phyloP scores from a whole-genome alignment of 2,797 vertebrate genomes.

The Eulemur albifrons region DNA sequence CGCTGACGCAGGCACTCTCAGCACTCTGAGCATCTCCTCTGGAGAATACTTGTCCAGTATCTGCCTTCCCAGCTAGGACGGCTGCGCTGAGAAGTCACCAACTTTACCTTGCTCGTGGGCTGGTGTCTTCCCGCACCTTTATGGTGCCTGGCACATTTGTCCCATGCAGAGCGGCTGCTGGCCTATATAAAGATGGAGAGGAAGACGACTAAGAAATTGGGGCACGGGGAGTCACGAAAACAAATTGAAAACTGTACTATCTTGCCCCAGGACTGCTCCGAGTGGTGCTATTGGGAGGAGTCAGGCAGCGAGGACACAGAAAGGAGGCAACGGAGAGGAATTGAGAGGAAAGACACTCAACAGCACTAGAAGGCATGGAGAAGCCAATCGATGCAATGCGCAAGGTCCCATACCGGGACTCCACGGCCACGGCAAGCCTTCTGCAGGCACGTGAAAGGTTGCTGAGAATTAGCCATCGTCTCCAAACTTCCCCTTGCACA shows the following conservation, averaged over 20 bases:
- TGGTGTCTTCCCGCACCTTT: neutral
- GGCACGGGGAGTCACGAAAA: neutral
- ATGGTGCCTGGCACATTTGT: neutral
- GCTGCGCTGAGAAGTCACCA: neutral
- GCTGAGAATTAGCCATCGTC: neutral
- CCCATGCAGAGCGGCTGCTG: neutral
- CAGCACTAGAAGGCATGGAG: neutral
- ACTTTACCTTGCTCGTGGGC: neutral
- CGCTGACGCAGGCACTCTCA: neutral
- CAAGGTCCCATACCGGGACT: neutral
- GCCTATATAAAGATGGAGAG: neutral
- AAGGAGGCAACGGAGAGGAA: neutral
- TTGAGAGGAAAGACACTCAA: neutral
- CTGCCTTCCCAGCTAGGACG: neutral
- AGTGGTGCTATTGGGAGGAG: neutral
- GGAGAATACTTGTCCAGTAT: neutral
- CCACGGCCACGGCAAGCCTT: accelerated
- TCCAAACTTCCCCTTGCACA: neutral
- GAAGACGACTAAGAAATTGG: neutral
- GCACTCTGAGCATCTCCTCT: neutral
- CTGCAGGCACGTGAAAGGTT: neutral
- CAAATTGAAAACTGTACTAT: neutral
- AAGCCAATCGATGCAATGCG: accelerated
- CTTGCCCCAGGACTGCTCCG: neutral
- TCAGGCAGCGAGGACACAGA: neutral